A percentile compares a stretch with the other conserved stretches of the same genome.
phyloP scores from a whole-genome alignment of 2,888 invertebrate genomes.

The Amorpha juglandis region DNA sequence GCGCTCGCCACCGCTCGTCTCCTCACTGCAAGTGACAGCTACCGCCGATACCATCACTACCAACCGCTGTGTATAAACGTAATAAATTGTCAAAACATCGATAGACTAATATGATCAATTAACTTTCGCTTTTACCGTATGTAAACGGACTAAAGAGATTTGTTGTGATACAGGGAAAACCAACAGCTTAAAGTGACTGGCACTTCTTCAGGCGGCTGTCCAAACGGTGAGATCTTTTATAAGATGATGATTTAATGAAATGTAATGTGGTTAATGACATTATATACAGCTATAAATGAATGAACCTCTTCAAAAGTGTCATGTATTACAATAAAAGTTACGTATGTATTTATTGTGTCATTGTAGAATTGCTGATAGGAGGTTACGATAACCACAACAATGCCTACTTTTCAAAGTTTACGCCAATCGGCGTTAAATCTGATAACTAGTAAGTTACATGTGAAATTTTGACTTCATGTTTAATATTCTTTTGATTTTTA shows the following conservation, averaged over 20 bases:
- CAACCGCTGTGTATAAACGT: slow-evolving; percentile 51
- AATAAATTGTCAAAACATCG: slow-evolving; percentile 46
- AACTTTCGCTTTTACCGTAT: slow-evolving; percentile 36
- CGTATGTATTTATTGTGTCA: not conserved
- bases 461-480: not conserved
- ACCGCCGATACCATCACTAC: slow-evolving; percentile 62
- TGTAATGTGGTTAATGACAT: slow-evolving; percentile 4
- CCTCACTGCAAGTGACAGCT: slow-evolving; percentile 62
- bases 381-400: slow-evolving; percentile 43
- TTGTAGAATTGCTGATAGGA: slow-evolving; percentile 46
- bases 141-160: slow-evolving; percentile 47
- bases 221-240: slow-evolving; percentile 61
- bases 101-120: slow-evolving; percentile 28
- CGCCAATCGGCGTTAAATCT: not conserved
- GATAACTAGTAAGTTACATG: not conserved
- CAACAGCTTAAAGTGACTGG: slow-evolving; percentile 52
- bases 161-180: slow-evolving; percentile 64
- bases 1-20: slow-evolving; percentile 57
- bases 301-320: not conserved
- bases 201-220: slow-evolving; percentile 68
- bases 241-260: slow-evolving; percentile 10
- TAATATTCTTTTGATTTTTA: not conserved
- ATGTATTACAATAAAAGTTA: slow-evolving; percentile 42
- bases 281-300: not conserved
- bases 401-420: slow-evolving; percentile 1